Percentiles rank a stretch among this genome's conserved stretches.
These are phyloP conservation scores for Entomyzon cyanotis DNA, from an alignment of 2,113 vertebrate genomes.

Conservation along the genomic window DNA sequence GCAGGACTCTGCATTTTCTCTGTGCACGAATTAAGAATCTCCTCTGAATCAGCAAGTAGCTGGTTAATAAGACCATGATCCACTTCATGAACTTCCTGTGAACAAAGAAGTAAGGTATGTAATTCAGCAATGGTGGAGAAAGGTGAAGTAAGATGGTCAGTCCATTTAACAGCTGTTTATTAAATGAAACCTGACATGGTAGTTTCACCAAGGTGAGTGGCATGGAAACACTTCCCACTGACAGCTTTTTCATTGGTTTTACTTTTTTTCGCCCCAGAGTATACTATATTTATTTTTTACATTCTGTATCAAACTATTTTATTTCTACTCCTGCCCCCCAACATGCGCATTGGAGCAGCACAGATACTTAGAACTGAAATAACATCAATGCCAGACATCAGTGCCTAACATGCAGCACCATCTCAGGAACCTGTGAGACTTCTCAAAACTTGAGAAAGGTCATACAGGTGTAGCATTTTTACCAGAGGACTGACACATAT, in stretches of 20 bases:
- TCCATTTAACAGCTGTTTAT: background rate
- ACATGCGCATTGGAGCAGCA: background rate
- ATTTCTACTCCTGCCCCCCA: background rate
- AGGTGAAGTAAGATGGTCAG: background rate
- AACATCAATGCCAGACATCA: background rate
- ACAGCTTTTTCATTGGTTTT: background rate
- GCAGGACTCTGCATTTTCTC: slow-evolving; percentile 68
- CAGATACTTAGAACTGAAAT: background rate
- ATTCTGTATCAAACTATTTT: background rate
- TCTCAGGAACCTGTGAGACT: background rate
- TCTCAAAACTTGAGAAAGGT: background rate
- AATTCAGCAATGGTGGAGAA: background rate
- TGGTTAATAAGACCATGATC: slow-evolving; percentile 56
- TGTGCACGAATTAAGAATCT: slow-evolving; percentile 28
- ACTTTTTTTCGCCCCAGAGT: background rate
- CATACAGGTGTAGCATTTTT: background rate
- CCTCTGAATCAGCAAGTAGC: slow-evolving; percentile 64
- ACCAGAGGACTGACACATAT: background rate
- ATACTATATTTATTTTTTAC: background rate
- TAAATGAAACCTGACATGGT: background rate
- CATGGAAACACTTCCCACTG: background rate
- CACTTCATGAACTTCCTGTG: slow-evolving; percentile 67
- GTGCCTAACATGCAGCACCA: accelerated
- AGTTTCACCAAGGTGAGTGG: background rate
- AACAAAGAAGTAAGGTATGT: slow-evolving; percentile 37